Evolutionary conservation across 2,888 invertebrate species (phyloP), one percentile per base, ranked within the genome.

Genomic region (Tenthredo scrophulariae): DNA sequence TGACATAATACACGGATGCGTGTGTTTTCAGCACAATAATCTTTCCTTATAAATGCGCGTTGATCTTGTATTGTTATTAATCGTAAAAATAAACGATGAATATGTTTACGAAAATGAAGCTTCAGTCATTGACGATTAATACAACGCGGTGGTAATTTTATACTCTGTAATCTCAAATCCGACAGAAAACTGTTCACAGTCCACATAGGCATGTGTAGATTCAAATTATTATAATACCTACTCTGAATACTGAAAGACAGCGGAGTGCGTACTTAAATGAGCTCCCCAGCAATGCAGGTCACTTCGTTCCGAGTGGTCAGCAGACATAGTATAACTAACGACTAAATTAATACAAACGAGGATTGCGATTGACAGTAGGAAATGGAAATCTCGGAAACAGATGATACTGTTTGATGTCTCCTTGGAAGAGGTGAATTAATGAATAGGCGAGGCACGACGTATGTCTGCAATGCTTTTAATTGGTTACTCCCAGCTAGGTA

Each of bases 391-490:
- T 62, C 29, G 26, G n/a, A 15, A 37, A 2, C 80, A 22, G 62
- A 37, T 80, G 62, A 37, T 80, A 29, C 9, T 4, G 37, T 79
- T 62, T 43, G 43, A 65, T 43, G 33, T 40, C 40, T 65, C 5
- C 7, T n/a, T 43, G 65, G 10, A 62, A 46, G 29, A 15, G 15
- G 46, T 46, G 83, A 6, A 26, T 67, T 43, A 46, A 29, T 46
- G 50, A 67, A 46, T n/a, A 83, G 26, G 29, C 26, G n/a, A 65
- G 15, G 33, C 29, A 29, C 10, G 9, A 43, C 46, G 40, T 83
- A 83, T 89, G 88, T 88, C 90, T 90, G 91, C 89, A 90, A 90
- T 92, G 89, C 89, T 89, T 92, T 91, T 91, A 91, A 90, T 91
- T 90, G 88, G 87, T 90, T 88, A 89, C 90, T 89, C 90, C 88